Evolutionary conservation across 1,140 invertebrate genomes (phyloP).

Genomic region (Zophobas morio): DNA sequence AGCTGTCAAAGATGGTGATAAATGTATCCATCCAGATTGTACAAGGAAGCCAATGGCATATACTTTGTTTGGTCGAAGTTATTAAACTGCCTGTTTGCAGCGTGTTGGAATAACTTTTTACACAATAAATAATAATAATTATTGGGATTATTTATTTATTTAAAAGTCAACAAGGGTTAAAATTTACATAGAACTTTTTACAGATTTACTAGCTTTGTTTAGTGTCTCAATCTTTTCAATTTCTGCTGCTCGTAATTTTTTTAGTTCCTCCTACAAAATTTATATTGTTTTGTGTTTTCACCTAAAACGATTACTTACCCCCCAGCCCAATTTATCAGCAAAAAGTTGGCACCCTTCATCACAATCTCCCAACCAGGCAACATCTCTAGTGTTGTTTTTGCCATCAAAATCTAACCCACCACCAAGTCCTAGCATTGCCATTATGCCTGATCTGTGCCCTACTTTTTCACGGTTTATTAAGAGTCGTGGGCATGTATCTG

Average conservation of each 20-base stretch:
- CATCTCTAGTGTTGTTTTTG: constrained; percentile 80
- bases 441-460: constrained; percentile 72
- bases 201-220: background rate
- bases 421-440: constrained; percentile 72
- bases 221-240: constrained; percentile 69
- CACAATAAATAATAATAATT: constrained; percentile 4
- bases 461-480: constrained; percentile 89
- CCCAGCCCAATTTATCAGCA: constrained; percentile 89
- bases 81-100: constrained; percentile 73
- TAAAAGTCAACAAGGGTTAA: background rate
- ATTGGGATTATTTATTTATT: background rate
- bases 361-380: constrained; percentile 90
- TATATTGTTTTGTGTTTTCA: constrained; percentile 16
- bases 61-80: constrained; percentile 96
- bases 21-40: constrained; percentile 94
- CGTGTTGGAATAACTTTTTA: constrained; percentile 25
- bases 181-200: constrained; percentile 17
- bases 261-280: constrained; percentile 74
- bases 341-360: constrained; percentile 87
- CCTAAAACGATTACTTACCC: constrained; percentile 69
- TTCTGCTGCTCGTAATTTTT: constrained; percentile 72
- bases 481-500: constrained; percentile 80
- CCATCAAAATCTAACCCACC: constrained; percentile 79
- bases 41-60: constrained; percentile 85
- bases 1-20: constrained; percentile 72